Evolutionary conservation across 2,888 invertebrate species (phyloP), one percentile per base, ranked within the genome.

Genomic region (Pyrgus malvae): DNA sequence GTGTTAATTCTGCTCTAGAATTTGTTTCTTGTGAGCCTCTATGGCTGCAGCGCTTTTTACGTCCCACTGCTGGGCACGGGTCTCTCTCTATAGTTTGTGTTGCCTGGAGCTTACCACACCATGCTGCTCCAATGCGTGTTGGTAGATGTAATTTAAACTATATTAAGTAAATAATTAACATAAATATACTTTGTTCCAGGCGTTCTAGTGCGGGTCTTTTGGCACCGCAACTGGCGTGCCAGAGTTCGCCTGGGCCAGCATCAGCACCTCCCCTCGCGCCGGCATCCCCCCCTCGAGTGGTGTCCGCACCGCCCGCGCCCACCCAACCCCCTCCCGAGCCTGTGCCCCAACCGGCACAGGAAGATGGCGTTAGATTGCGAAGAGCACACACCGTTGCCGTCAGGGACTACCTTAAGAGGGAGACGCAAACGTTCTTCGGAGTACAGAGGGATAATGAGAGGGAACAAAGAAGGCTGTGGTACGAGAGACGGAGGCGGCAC

Each of bases 381-480:
- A 70, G 86, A 48, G 82, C 70, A 2, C 85, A 88, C 63, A 87
- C 88, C 0, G 78, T 85, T 7, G 87, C 82, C n/a, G 88, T 90
- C 42, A 76, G 89, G 61, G 87, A 94, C 74, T 95, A 94, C 80
- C 93, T 96, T 72, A 95, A 93, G 76, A 92, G 93, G 65, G 95
- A 96, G 78, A 95, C 96, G 55, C 95, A 95, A 54, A 94, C 94
- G 66, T 97, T 97, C 85, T 96, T 97, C 78, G 97, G 96, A 14
- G 94, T 97, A 55, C 94, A 95, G 72, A 94, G 94, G 70, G 94
- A 94, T 67, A 93, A 93, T 66, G 95, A 95, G 77, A 92, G 92
- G 68, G 92, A 93, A 71, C 94, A 95, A 82, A 92, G 93, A 75
- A 91, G 93, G 73, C 82, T 94, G 76, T 97, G 97, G 97, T 90